A percentile compares a stretch with the other conserved stretches of the same genome.
Evolutionary conservation across 2,888 invertebrate species (phyloP).

Genomic region (Isotomurus palustris): DNA sequence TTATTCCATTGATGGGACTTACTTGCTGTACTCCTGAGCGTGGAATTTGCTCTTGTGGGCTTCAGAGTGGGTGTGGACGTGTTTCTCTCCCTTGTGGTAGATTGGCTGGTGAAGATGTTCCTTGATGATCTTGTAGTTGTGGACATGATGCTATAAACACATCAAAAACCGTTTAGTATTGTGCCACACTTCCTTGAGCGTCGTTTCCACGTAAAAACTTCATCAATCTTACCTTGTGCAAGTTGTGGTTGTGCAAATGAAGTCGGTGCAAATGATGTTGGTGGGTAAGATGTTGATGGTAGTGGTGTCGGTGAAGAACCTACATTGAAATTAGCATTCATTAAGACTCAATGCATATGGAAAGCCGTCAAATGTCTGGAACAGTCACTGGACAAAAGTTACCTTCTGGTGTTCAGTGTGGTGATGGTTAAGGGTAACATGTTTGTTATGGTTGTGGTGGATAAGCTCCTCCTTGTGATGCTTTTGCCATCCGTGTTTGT

Average conservation of each 20-base stretch:
- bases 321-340: not conserved
- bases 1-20: not conserved
- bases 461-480: conserved; percentile 9
- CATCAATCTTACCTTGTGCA: conserved; percentile 18
- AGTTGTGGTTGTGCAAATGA: conserved; percentile 31
- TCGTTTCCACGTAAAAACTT: not conserved
- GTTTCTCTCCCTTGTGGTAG: conserved; percentile 35
- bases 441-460: conserved; percentile 8
- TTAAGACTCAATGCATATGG: not conserved
- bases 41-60: conserved; percentile 34
- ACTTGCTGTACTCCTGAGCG: conserved; percentile 29
- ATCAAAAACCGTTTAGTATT: not conserved
- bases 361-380: not conserved
- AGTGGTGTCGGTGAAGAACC: conserved; percentile 28
- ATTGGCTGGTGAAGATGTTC: conserved; percentile 34
- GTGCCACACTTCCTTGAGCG: not conserved
- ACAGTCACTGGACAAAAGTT: not conserved
- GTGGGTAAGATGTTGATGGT: conserved; percentile 30
- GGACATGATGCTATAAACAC: conserved; percentile 21
- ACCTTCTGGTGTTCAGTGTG: conserved; percentile 12
- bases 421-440: conserved; percentile 13
- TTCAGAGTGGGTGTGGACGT: conserved; percentile 6
- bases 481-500: conserved; percentile 20
- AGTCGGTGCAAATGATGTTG: conserved; percentile 35
- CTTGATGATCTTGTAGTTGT: conserved; percentile 28